Base-by-base conservation (phyloP, 2,113 vertebrate genomes). In the Oryzias melastigma region DNA sequence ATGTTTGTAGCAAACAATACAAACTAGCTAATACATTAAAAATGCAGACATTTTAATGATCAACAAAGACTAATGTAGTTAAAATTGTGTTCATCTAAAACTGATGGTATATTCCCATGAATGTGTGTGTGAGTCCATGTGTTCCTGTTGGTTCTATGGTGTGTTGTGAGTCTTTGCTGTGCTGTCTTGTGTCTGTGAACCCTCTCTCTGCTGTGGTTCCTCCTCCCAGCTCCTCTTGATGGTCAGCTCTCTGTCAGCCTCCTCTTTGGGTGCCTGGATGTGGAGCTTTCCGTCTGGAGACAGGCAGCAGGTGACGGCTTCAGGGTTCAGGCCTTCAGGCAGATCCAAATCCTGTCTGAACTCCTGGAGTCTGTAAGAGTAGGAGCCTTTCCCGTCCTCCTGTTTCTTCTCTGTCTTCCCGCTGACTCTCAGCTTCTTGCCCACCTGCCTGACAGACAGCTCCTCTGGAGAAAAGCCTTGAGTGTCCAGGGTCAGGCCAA, bases 271-370 rank as follows among this genome's bases (percentile, higher is more conserved):
- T 52, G 47, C 59, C 59, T 62, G 59, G 51, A 85, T 81, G 72
- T 71, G 78, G 59, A 86, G 73, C 22, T 58, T 58, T 62, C 87
- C 72, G 16, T 81, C 83, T 43, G 42, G 55, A 45, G 55, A 58
- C 62, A 71, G 73, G 52, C 58, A 55, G 59, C 42, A 77, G 76
- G 24, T 78, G 72, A 89, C 65, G 2, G 53, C 19, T 60, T 86
- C 65, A 15, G 86, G 64, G n/a, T 80, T 64, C 41, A 85, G 62
- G 1, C 75, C 85, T 54, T 90, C 74, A 18, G 82, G 90, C 65
- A 90, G 87, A 59, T 89, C 78, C 51, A 88, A 75, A 80, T 88
- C 87, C 76, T 80, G 86, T 59, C 78, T 86, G 77, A 88, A 89
- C 79, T 91, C 81, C 50, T 89, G 85, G 19, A 71, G 66, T 65